Base-by-base conservation (phyloP, 2,888 invertebrate genomes). In the Leucoptera coffeella region DNA sequence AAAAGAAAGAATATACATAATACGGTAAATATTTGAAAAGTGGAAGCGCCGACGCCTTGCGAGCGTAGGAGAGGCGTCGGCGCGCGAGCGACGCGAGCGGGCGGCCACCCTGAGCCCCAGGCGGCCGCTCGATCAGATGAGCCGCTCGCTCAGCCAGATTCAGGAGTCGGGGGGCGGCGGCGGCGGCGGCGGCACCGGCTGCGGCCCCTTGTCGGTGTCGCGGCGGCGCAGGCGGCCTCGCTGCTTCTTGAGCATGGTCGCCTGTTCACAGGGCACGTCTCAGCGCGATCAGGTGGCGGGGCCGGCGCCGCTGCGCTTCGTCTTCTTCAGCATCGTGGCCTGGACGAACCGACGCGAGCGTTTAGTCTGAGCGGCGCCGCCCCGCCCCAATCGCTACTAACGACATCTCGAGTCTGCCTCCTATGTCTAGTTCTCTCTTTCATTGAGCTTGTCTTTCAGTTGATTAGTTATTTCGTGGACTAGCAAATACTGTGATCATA, bases 251-350 rank as follows among this genome's bases (percentile, higher is more conserved):
- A 97, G 80, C 97, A 97, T 97, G 73, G 96, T 96, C 64, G 97
- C 96, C 96, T 96, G 77, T 73, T 73, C 74, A 59, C 57, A 65
- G 67, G 43, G 47, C 42, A 46, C 21, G 31, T 28, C 35, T 35
- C 22, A 38, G 31, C 39, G 42, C 49, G 52, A 50, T 50, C 53
- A 53, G 48, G 50, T 71, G 75, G 76, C 17, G 17, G 6, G 6
- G 69, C 77, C 77, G 73, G 78, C 78, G 49, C 71, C 85, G 82
- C 73, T 85, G 80, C 94, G 93, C 82, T 96, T 97, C 77, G 86
- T 86, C 85, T 97, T 99, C 87, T 96, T 96, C 82, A 99, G 81
- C 97, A 99, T 99, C 74, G 96, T 97, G 62, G 97, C 97, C 97
- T 97, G 80, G 55, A 26, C 25, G 6, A 32, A n/a, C n/a, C n/a